Evolutionary conservation across 2,113 vertebrate genomes (phyloP).

Genomic region (Triplophysa siluroides): DNA sequence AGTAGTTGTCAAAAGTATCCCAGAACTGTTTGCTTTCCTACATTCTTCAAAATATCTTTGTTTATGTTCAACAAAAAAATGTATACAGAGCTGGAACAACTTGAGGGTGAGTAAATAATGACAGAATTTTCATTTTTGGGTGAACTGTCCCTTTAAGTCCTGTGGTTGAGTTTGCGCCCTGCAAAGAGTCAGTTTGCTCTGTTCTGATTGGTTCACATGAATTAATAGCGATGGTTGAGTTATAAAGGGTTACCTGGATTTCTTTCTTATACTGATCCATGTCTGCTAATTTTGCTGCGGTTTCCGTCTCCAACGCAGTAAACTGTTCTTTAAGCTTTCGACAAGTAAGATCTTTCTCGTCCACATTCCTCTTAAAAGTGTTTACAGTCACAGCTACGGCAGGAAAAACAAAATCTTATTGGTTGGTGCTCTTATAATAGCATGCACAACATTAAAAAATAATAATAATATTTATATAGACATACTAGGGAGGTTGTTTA

Average conservation of each 20-base stretch:
- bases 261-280: conserved; percentile 89
- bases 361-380: conserved; percentile 74
- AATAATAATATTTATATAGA: conserved; percentile 16
- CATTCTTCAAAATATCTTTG: no score
- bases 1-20: no score
- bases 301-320: conserved; percentile 87
- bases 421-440: neutral
- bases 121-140: no score
- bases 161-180: neutral
- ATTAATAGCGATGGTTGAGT: conserved; percentile 57
- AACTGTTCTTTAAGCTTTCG: conserved; percentile 86
- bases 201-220: conserved; percentile 71
- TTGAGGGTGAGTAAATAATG: no score
- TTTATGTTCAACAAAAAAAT: no score
- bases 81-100: no score
- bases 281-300: conserved; percentile 84
- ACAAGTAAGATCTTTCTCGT: conserved; percentile 84
- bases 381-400: conserved; percentile 62
- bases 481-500: conserved; percentile 81
- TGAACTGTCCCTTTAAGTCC: neutral
- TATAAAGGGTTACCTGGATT: conserved; percentile 78
- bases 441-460: neutral
- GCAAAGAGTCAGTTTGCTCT: neutral
- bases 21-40: no score
- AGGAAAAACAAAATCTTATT: neutral